Conservation (phyloP, 2,113 vertebrate genomes). For the Serinus canaria region DNA sequence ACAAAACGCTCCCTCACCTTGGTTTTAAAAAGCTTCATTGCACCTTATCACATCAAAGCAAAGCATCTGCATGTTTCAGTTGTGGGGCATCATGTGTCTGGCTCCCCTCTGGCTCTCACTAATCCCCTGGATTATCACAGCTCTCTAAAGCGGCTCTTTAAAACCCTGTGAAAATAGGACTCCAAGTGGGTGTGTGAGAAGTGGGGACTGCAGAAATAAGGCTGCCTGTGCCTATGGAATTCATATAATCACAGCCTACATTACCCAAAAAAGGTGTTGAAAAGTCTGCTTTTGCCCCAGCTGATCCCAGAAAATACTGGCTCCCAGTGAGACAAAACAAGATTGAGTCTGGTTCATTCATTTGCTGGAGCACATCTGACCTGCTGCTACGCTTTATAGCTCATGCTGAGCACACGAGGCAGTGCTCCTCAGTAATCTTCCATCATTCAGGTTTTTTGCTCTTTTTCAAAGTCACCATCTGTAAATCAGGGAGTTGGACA, state of each 20-base stretch:
- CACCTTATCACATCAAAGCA: slow-evolving; percentile 61
- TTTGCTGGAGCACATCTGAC: not conserved
- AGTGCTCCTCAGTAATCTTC: not conserved
- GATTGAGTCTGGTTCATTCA: not conserved
- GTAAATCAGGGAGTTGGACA: not conserved
- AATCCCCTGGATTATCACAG: slow-evolving; percentile 63
- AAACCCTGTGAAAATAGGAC: slow-evolving; percentile 58
- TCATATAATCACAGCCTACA: not conserved
- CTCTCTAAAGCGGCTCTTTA: slow-evolving; percentile 60
- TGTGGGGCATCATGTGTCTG: slow-evolving; percentile 60
- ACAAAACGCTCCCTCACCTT: not conserved
- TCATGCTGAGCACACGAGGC: not conserved
- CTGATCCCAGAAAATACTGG: not conserved
- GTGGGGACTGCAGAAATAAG: slow-evolving; percentile 9
- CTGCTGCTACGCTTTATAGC: not conserved
- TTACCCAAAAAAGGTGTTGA: slow-evolving; percentile 18
- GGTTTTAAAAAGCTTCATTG: slow-evolving; percentile 42
- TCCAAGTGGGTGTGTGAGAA: slow-evolving; percentile 61
- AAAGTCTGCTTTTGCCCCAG: slow-evolving; percentile 2
- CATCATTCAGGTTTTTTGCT: fast-evolving
- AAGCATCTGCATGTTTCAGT: slow-evolving; percentile 63
- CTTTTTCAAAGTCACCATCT: not conserved
- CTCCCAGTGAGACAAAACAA: not conserved
- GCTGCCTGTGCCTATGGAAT: not conserved
- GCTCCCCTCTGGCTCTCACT: slow-evolving; percentile 66